Evolutionary conservation across 30 jellyfish, hydroid and myxozoan genomes (phyloP), one percentile per base, ranked within the genome.

Genomic region (Mastigias papua): DNA sequence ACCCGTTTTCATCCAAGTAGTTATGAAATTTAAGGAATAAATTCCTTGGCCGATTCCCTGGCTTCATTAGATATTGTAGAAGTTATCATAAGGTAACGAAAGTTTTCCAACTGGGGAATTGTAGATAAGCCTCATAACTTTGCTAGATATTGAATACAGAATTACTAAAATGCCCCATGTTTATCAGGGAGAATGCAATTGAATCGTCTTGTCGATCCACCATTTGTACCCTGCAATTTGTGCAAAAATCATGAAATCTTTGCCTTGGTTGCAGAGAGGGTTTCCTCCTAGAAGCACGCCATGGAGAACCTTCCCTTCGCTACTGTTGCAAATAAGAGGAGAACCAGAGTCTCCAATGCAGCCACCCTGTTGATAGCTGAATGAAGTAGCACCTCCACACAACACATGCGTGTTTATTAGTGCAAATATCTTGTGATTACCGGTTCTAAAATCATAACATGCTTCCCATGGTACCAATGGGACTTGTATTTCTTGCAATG

Each of bases 281-380:
- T 85, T 67, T 29, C 94, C 94, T 1, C 94, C 94, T 21, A 85
- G 57, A 65, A 85, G 19, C 6, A 85, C 61, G 6, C 94, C 94
- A 19, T 22, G 25, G 10, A 70, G 27, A 8, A 73, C 76, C 16
- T 35, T 21, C 25, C 83, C 94, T 34, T 61, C 19, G 27, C 35
- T 42, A 0, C 69, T 60, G 86, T 57, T 61, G 82, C 94, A 85
- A 26, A 73, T 20, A 34, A 85, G 68, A 1, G 94, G 94, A 28
- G 94, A 85, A 0, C 94, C 94, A 0, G 88, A 73, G 57, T 85
- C 94, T 11, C 94, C 94, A 57, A 85, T 73, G 57, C 94, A 85
- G 49, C 94, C 94, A 15, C 88, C 82, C 21, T 10, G 37, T 27
- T 75, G 46, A 6, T 37, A 54, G 9, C 25, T 50, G 1, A 30